Evolutionary conservation across 2,797 vertebrate genomes (phyloP), one percentile per base, ranked within the genome.

Genomic region (Falco naumanni): DNA sequence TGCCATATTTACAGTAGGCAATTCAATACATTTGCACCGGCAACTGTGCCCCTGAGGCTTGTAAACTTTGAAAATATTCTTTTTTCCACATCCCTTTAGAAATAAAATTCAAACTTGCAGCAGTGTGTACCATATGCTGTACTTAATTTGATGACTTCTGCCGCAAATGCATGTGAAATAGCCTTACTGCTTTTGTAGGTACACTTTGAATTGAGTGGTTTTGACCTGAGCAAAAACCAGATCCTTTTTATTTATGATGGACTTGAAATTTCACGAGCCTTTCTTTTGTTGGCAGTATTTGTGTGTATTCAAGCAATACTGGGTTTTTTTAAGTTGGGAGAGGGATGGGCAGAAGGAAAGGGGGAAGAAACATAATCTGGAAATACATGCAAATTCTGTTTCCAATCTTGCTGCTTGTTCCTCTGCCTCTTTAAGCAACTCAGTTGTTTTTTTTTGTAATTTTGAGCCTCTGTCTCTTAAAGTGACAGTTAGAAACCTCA

Each of bases 1-100:
- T 83, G 82, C 89, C 88, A 19, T 94, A 76, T 91, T 97, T 97
- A 90, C 89, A 93, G 84, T 56, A 85, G 82, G 87, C 95, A 84
- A 15, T 75, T 78, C 66, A 93, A 56, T 89, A 93, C 37, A 3
- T 94, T 96, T 84, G 81, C 61, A 31, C 61, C 12, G 95, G 92
- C 87, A 91, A 90, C 71, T 60, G 72, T 63, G 54, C 87, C 87
- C 84, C 41, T 34, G 89, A 90, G 90, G 37, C 76, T 65, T 94
- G 78, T 84, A 93, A 93, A 54, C 75, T 77, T 95, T 74, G 86
- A 93, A 95, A 94, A 82, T 65, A 81, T 51, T 92, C 93, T 57
- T 79, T 63, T 63, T 90, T 90, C 69, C 50, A 10, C 94, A 20
- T 95, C 70, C 66, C 93, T 90, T 87, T 39, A 92, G 90, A 83